Evolutionary conservation across 2,797 vertebrate species (phyloP), one percentile per base, ranked within the genome.

Genomic region (Chloroceryle amazona): DNA sequence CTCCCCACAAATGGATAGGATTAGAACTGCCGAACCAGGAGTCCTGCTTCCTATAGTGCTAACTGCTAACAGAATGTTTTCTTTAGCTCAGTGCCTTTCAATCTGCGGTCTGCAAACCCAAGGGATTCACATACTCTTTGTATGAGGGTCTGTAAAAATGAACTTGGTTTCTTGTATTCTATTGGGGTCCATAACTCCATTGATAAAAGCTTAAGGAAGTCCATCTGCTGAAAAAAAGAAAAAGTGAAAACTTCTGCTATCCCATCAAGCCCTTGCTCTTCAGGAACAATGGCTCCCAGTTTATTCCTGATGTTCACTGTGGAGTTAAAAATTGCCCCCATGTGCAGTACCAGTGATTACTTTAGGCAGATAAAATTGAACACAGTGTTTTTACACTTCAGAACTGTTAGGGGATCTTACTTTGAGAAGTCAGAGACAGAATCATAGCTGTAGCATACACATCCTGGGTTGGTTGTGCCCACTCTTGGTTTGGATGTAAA

Each of bases 51-150:
- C 63, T n/a, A 25, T 1, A 3, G 47, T 25, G 8, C 41, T 73
- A 60, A 78, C 60, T 51, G 61, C 51, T 58, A 57, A 29, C 23
- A 42, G 81, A 62, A 57, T 7, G 72, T 79, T 62, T 84, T 29
- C 62, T 65, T 79, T 19, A 58, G 21, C 58, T 81, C 68, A 9
- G 17, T 51, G 57, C 57, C 44, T 68, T 23, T 35, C 81, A 71
- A 4, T n/a, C 90, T 42, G 57, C 1, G 12, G 52, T 63, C 58
- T 49, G 57, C 3, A 54, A 87, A 61, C 68, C 70, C 35, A 12
- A 25, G 66, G 73, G 58, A 19, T 37, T 51, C 66, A 18, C 0
- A 0, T 5, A 3, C 60, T 60, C 75, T 76, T 81, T 1, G 0
- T 44, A 19, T 1, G 22, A 72, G 46, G 49, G 39, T 42, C 81